phyloP scores from a whole-genome alignment of 1,140 invertebrate genomes.

The Pinna nobilis region DNA sequence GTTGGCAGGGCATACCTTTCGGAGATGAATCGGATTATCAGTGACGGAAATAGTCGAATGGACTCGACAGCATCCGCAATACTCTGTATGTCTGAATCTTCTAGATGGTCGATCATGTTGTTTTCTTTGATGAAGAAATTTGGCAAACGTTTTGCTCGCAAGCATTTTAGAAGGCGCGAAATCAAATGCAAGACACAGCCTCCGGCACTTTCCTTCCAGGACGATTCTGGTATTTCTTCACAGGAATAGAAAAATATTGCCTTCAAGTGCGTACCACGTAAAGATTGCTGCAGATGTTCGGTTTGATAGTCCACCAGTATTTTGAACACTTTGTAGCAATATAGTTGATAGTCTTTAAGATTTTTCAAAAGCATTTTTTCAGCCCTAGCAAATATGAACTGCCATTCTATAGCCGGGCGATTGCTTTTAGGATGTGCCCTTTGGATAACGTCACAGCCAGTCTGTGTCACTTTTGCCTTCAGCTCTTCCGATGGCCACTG shows the following conservation, averaged over 20 bases:
- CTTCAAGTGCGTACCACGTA: constrained; percentile 16
- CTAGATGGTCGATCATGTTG: background rate
- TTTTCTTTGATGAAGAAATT: constrained; percentile 8
- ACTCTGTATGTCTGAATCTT: background rate
- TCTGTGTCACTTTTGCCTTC: background rate
- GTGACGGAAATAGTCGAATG: background rate
- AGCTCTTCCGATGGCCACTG: constrained; percentile 10
- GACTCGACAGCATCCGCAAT: background rate
- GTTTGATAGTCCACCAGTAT: constrained; percentile 23
- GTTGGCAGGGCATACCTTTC: too few species aligned
- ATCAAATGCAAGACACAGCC: constrained; percentile 21
- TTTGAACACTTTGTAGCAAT: constrained; percentile 32
- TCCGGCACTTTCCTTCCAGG: constrained; percentile 2
- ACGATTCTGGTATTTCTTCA: background rate
- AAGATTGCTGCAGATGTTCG: background rate
- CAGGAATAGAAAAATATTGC: constrained; percentile 14
- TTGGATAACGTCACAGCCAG: constrained; percentile 9
- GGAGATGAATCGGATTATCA: too few species aligned
- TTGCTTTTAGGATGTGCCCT: background rate
- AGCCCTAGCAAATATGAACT: constrained; percentile 23
- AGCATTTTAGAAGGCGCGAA: background rate
- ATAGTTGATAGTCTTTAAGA: constrained; percentile 16
- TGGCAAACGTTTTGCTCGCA: constrained; percentile 15
- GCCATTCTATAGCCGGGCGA: constrained; percentile 17
- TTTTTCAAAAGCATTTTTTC: constrained; percentile 27